Evolutionary conservation across 2,113 vertebrate genomes (phyloP).

Genomic region (Erpornis zantholeuca): DNA sequence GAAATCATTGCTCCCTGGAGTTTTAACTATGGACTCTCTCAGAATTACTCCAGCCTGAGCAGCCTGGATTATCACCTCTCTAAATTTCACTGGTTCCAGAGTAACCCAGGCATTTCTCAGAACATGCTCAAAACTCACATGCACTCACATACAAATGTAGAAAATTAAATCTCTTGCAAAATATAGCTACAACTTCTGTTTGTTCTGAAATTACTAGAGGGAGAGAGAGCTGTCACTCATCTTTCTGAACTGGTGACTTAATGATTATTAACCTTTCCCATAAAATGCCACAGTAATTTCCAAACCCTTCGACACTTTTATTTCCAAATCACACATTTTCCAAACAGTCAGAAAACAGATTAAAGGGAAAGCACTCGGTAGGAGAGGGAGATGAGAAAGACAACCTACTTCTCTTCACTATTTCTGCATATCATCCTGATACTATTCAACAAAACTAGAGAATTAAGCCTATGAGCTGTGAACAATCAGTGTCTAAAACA

Average conservation of each 20-base stretch:
- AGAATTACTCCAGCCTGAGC: neutral
- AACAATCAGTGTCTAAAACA: neutral
- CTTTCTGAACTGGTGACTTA: neutral
- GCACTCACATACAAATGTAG: neutral
- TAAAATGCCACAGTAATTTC: neutral
- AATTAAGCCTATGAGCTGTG: neutral
- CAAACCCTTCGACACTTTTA: neutral
- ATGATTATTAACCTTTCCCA: neutral
- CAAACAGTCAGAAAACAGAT: neutral
- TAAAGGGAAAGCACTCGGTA: neutral
- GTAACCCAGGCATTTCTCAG: neutral
- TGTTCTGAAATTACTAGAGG: neutral
- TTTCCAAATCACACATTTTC: neutral
- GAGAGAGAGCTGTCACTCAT: neutral
- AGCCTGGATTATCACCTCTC: neutral
- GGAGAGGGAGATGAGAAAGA: neutral
- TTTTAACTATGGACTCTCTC: neutral
- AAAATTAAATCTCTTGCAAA: neutral
- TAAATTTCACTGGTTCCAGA: neutral
- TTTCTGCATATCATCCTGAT: neutral
- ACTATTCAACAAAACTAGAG: neutral
- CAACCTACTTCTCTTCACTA: accelerated
- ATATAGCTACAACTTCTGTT: neutral
- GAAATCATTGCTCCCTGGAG: neutral
- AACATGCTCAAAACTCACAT: neutral